Base-by-base conservation (phyloP, 2,113 vertebrate species). In the Syngnathoides biaculeatus region DNA sequence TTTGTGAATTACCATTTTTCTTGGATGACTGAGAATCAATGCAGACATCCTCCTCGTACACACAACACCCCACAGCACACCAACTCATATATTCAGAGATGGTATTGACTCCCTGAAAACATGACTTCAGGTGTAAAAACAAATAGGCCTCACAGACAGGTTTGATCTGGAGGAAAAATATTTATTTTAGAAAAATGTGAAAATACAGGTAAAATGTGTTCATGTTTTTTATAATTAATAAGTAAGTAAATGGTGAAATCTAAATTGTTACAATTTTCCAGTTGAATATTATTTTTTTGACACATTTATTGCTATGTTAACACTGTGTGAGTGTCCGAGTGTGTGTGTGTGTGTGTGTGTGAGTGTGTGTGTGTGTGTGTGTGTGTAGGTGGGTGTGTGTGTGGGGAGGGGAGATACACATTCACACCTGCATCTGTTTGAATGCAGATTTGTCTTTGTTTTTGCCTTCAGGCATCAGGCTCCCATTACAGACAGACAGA, bases 401-500 rank as follows among this genome's bases (percentile, higher is more conserved):
- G 63, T 27, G 30, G 63, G 57, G 26, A n/a, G 38, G 26, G 61
- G 50, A n/a, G 50, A 11, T 53, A n/a, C 50, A 24, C 43, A 42
- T 66, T 48, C 38, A 48, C 55, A 57, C 26, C 55, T 65, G 40
- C 57, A 58, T 64, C 43, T 64, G 64, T 70, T 72, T 73, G 60
- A 62, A 62, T 78, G 93, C 79, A 90, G 93, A 91, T 84, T 40
- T 75, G 76, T 77, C 93, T 78, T 91, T 93, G 91, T 85, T 93
- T 87, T 91, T 85, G 93, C 92, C 94, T 95, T 87, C 89, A 92
- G 94, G 93, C 94, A 95, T 87, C 89, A 92, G 94, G 93, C 93
- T 84, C 88, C 14, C 22, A 24, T 40, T 12, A 7, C 83, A 61
- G 63, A 74, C 59, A 63, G 68, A 70, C 80, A 71, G 64, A 67